Evolutionary conservation across 2,888 invertebrate species (phyloP).

Genomic region (Agrotis exclamationis): DNA sequence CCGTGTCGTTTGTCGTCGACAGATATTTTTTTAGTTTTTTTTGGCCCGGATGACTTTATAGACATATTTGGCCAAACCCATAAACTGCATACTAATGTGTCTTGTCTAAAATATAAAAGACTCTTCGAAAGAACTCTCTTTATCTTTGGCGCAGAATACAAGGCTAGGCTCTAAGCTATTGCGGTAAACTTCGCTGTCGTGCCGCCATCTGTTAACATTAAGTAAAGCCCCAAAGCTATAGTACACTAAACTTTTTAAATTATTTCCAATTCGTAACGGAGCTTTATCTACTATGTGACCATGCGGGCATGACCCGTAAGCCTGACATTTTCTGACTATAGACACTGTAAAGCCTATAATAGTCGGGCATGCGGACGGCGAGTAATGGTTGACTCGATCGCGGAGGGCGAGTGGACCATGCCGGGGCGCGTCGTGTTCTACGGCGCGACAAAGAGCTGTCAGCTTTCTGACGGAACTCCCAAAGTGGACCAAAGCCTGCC

Average conservation of each 20-base stretch:
- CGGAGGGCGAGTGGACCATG: no score
- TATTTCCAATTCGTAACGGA: neutral
- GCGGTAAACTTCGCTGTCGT: neutral
- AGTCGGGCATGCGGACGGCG: no score
- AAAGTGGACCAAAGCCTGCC: no score
- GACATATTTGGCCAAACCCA: neutral
- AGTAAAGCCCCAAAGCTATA: neutral
- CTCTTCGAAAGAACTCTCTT: neutral
- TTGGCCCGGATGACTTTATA: neutral
- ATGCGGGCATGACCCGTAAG: no score
- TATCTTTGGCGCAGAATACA: constrained; percentile 39
- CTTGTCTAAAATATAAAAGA: constrained; percentile 3
- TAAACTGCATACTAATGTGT: neutral
- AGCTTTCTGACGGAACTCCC: no score
- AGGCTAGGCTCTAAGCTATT: constrained; percentile 8
- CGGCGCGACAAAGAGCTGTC: no score
- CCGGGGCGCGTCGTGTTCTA: no score
- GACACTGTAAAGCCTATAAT: no score
- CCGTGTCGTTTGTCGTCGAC: no score
- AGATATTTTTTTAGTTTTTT: no score
- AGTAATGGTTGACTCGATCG: no score
- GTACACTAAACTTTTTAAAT: neutral
- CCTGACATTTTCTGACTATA: neutral
- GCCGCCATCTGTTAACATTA: no score
- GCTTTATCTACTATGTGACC: neutral